phyloP scores from a whole-genome alignment of 2,888 invertebrate genomes.

The Drosophila aldrichi region DNA sequence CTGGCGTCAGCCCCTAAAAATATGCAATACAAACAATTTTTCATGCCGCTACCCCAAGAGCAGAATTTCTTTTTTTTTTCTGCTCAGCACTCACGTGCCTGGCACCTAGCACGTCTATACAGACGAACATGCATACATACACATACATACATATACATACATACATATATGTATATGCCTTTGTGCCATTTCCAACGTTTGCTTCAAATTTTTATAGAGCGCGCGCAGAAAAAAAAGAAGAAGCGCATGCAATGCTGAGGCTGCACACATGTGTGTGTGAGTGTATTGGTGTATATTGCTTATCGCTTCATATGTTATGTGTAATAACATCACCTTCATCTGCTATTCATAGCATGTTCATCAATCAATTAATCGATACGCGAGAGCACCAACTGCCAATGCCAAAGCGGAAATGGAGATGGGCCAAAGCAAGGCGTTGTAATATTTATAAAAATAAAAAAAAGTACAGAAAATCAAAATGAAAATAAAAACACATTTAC shows the following conservation, averaged over 20 bases:
- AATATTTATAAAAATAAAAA: conserved; percentile 40
- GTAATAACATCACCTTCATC: conserved; percentile 68
- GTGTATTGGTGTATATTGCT: conserved; percentile 29
- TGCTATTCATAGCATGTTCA: conserved; percentile 78
- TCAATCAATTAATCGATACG: conserved; percentile 80
- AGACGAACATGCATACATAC: background rate
- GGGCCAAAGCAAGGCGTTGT: conserved; percentile 7
- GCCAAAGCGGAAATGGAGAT: conserved; percentile 24
- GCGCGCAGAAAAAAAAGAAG: conserved; percentile 18
- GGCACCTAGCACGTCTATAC: conserved; percentile 35
- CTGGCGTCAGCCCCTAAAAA: conserved; percentile 66
- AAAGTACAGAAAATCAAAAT: background rate
- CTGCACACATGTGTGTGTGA: conserved; percentile 18
- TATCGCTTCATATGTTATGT: conserved; percentile 67
- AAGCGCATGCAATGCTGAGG: conserved; percentile 34
- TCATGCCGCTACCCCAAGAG: conserved; percentile 52
- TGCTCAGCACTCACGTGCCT: conserved; percentile 49
- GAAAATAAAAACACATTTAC: background rate
- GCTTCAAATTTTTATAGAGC: conserved; percentile 49
- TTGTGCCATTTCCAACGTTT: conserved; percentile 27
- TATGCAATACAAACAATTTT: conserved; percentile 75
- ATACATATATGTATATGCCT: conserved; percentile 4
- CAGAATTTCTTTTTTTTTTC: conserved; percentile 20
- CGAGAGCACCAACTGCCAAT: conserved; percentile 39
- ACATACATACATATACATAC: background rate